Conservation (phyloP, 2,113 vertebrate species). For the Ptychochromis oligacanthus region DNA sequence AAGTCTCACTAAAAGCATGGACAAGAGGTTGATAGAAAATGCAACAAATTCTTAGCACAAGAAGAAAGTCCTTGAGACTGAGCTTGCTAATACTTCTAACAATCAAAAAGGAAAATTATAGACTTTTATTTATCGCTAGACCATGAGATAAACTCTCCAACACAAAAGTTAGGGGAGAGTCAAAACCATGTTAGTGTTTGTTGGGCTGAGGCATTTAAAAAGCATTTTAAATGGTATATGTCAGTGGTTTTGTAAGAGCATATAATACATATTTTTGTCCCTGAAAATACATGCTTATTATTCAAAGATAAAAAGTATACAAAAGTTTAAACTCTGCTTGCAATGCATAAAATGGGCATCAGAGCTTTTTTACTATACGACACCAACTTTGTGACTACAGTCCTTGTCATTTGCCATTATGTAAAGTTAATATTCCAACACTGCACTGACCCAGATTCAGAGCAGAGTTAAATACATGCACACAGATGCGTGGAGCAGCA, state of each 20-base stretch:
- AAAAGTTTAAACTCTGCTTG: conserved; percentile 32
- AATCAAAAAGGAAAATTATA: neutral
- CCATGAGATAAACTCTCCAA: neutral
- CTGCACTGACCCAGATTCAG: conserved; percentile 67
- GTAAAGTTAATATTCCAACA: conserved; percentile 58
- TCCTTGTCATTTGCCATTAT: conserved; percentile 61
- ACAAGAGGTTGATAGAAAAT: neutral
- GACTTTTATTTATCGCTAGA: neutral
- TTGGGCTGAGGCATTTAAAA: neutral
- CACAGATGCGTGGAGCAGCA: conserved; percentile 7
- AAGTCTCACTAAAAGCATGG: neutral
- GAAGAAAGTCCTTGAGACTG: neutral
- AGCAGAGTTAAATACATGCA: conserved; percentile 51
- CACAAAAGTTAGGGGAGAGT: neutral
- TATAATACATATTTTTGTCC: neutral
- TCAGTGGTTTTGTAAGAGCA: neutral
- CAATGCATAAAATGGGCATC: conserved; percentile 35
- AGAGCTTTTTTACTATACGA: conserved; percentile 8
- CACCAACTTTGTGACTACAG: conserved; percentile 46
- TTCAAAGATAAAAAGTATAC: conserved; percentile 30
- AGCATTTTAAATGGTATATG: neutral
- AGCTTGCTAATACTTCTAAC: neutral
- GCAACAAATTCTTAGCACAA: neutral
- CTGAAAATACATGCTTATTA: neutral
- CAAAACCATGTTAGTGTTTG: neutral